Percentiles rank a stretch among this genome's conserved stretches.
phyloP scores from a whole-genome alignment of 2,888 invertebrate genomes.

The Mesodorylaimus sp. region DNA sequence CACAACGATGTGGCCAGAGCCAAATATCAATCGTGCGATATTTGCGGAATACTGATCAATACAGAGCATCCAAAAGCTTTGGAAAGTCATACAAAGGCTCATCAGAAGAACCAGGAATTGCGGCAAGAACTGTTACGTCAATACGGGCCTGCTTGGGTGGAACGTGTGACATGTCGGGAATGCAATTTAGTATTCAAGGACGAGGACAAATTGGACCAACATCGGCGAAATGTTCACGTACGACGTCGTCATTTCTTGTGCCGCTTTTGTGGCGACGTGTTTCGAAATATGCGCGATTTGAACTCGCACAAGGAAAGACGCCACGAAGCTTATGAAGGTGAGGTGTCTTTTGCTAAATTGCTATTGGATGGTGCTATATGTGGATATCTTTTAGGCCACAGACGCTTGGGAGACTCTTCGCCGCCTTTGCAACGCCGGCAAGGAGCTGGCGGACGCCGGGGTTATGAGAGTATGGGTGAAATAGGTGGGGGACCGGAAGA shows the following conservation, averaged over 20 bases:
- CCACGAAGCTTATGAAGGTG: background rate
- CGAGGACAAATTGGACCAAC: conserved; percentile 15
- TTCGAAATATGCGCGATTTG: conserved; percentile 17
- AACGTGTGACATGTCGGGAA: conserved; percentile 17
- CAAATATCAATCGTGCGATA: conserved; percentile 15
- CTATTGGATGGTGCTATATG: background rate
- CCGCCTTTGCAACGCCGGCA: background rate
- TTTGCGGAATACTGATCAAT: conserved; percentile 20
- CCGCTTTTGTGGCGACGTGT: conserved; percentile 19
- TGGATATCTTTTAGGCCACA: background rate
- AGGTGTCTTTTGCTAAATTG: background rate
- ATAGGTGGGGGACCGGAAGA: background rate
- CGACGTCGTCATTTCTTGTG: conserved; percentile 7
- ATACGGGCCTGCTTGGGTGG: conserved; percentile 14
- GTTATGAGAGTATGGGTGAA: too few species aligned
- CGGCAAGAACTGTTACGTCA: conserved; percentile 14
- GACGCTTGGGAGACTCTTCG: background rate
- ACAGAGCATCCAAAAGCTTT: conserved; percentile 18
- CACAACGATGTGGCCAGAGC: background rate
- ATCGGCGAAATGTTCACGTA: conserved; percentile 16
- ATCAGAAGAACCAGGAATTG: conserved; percentile 21
- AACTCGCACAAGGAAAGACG: conserved; percentile 18
- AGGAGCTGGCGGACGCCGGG: background rate
- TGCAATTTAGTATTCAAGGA: conserved; percentile 20
- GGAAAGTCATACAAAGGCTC: conserved; percentile 20